phyloP scores from a whole-genome alignment of 2,113 vertebrate species.

The Vulpes ferrilata region DNA sequence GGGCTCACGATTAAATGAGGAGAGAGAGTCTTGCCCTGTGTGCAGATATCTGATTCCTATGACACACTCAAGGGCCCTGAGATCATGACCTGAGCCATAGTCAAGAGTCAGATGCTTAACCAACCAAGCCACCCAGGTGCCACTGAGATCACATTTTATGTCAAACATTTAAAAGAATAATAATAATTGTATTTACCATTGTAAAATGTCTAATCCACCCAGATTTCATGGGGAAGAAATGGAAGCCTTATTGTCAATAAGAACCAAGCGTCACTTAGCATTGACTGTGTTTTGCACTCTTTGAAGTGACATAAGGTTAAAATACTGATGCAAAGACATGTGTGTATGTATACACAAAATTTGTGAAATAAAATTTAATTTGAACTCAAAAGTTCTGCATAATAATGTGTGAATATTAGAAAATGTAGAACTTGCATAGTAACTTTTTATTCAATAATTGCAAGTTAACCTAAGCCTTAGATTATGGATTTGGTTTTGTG shows the following conservation, averaged over 20 bases:
- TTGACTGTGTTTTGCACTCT: background rate
- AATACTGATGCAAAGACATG: background rate
- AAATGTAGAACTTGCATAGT: background rate
- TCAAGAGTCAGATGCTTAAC: background rate
- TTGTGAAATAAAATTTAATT: conserved; percentile 33
- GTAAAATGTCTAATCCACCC: background rate
- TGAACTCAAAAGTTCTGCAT: background rate
- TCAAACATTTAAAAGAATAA: background rate
- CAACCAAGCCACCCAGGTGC: too few species aligned
- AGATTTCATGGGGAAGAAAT: background rate
- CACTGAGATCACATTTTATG: background rate
- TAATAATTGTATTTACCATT: background rate
- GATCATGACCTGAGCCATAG: background rate
- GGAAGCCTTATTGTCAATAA: background rate
- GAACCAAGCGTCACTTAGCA: background rate
- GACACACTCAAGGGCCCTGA: background rate
- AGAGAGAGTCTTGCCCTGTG: background rate
- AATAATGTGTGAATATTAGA: background rate
- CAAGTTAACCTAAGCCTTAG: background rate
- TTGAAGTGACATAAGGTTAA: background rate
- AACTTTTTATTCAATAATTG: background rate
- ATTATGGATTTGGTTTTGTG: background rate
- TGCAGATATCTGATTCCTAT: background rate
- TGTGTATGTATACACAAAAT: background rate
- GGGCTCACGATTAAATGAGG: background rate